Percentiles rank a stretch among this genome's conserved stretches.
Conservation (phyloP, 2,797 vertebrate genomes). For the Loris lydekkerianus region DNA sequence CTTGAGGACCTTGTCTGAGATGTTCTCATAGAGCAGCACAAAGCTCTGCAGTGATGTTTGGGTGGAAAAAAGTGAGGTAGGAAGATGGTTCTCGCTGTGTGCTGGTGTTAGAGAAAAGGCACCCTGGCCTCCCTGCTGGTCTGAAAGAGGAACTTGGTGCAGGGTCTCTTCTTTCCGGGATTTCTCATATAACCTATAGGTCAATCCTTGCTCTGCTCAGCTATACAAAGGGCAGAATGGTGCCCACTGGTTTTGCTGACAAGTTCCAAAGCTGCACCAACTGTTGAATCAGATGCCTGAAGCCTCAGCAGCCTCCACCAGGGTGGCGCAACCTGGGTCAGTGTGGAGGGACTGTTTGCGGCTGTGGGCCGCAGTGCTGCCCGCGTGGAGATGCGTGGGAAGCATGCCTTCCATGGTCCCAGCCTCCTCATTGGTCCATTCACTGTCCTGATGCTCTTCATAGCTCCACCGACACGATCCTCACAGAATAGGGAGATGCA, state of each 20-base stretch:
- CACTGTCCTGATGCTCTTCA: not conserved
- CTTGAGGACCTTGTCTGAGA: not conserved
- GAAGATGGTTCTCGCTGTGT: not conserved
- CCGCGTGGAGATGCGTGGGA: not conserved
- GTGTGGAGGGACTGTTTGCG: not conserved
- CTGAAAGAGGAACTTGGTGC: not conserved
- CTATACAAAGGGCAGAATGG: not conserved
- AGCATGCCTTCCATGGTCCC: not conserved
- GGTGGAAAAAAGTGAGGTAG: not conserved
- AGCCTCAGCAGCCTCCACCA: fast-evolving
- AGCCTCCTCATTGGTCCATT: not conserved
- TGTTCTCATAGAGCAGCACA: not conserved
- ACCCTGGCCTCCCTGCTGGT: not conserved
- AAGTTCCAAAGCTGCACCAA: too few species aligned
- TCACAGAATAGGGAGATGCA: too few species aligned
- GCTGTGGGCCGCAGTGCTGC: not conserved
- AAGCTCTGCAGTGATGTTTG: not conserved
- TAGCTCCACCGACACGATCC: fast-evolving
- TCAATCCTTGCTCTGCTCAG: not conserved
- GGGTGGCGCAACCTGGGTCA: fast-evolving
- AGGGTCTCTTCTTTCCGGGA: not conserved
- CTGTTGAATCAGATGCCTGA: not conserved
- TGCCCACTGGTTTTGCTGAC: not conserved
- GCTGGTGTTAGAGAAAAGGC: not conserved
- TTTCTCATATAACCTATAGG: not conserved